Conservation (phyloP, 2,888 invertebrate genomes). For the Griposia aprilina region DNA sequence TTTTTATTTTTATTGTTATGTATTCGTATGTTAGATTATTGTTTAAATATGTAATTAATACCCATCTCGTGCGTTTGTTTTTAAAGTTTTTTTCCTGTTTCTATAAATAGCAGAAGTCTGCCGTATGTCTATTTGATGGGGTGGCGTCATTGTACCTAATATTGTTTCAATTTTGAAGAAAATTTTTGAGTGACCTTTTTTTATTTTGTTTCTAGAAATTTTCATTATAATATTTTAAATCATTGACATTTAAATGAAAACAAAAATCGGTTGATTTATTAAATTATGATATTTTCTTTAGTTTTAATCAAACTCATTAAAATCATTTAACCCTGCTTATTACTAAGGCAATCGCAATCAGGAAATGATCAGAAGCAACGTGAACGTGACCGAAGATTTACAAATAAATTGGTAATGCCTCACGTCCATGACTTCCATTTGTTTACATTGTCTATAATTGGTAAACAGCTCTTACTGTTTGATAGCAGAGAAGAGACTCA, state of each 20-base stretch:
- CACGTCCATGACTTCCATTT: slow-evolving; percentile 17
- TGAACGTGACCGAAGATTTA: slow-evolving; percentile 39
- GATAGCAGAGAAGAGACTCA: background rate
- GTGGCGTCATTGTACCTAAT: background rate
- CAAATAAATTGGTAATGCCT: slow-evolving; percentile 4
- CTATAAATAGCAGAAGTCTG: background rate
- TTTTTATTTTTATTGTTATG: background rate
- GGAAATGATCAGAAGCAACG: slow-evolving; percentile 37
- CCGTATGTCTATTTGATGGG: background rate
- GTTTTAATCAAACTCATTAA: background rate
- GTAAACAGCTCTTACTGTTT: background rate
- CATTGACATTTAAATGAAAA: no score
- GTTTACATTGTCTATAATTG: slow-evolving; percentile 16
- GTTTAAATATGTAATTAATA: background rate
- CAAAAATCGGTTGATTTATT: background rate
- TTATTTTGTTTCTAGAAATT: background rate
- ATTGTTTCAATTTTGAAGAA: background rate
- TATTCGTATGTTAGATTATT: background rate
- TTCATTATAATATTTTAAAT: background rate
- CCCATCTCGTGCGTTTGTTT: background rate
- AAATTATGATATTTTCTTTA: background rate
- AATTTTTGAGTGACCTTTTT: background rate
- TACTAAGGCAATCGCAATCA: slow-evolving; percentile 9
- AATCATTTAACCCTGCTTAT: background rate
- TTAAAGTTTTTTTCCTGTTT: background rate